Evolutionary conservation across 2,113 vertebrate species (phyloP).

Genomic region (Acrocephalus arundinaceus): DNA sequence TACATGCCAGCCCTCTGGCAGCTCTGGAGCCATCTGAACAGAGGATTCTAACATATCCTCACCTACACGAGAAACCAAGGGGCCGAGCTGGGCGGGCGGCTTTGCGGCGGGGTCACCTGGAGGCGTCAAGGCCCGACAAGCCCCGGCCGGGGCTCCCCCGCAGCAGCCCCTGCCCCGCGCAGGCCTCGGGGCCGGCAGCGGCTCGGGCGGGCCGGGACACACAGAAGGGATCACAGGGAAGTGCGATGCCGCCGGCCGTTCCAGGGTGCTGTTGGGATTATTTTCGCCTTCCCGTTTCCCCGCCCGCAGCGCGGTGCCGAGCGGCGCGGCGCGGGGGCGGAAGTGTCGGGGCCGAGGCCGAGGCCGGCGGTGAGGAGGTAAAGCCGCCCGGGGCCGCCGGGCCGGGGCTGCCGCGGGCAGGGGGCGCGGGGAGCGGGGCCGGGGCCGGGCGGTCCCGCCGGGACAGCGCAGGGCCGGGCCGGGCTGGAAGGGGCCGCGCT

Average conservation of each 20-base stretch:
- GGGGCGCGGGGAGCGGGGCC: neutral
- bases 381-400: neutral
- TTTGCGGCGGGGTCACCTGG: fast-evolving
- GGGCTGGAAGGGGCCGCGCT: no score
- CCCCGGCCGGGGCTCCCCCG: neutral
- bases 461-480: no score
- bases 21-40: fast-evolving
- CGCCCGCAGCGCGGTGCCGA: neutral
- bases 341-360: neutral
- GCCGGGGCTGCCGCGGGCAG: neutral
- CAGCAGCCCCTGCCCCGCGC: neutral
- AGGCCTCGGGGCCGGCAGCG: neutral
- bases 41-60: fast-evolving
- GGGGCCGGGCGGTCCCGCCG: no score
- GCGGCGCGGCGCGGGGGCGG: neutral
- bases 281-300: neutral
- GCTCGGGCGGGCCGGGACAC: neutral
- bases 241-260: neutral
- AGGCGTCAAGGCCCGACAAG: neutral
- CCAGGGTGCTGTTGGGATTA: neutral
- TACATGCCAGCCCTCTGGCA: fast-evolving
- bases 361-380: neutral
- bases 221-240: neutral
- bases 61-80: fast-evolving
- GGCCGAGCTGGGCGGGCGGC: neutral